A percentile compares a stretch with the other conserved stretches of the same genome.
These are phyloP conservation scores for Acanthopagrus latus DNA, from an alignment of 2,797 vertebrate genomes.

Conservation along the genomic window DNA sequence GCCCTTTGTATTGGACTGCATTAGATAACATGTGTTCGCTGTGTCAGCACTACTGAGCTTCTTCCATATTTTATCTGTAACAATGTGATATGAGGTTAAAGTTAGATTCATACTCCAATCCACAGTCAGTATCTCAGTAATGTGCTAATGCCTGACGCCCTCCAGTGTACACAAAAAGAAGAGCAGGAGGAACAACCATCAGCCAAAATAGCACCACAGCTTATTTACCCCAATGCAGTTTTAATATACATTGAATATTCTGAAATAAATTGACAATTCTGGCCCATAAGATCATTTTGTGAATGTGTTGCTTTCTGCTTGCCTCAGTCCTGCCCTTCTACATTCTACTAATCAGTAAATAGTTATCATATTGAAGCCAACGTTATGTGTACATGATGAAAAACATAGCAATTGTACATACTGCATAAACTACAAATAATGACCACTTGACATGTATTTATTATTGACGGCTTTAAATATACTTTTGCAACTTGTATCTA, in stretches of 20 bases:
- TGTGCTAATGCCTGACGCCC: conserved; percentile 20
- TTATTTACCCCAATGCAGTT: background rate
- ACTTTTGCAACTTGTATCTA: too few relatives aligned
- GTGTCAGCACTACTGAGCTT: background rate
- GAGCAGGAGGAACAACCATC: background rate
- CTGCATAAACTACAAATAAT: too few relatives aligned
- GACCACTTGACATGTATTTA: too few relatives aligned
- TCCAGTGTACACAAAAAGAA: conserved; percentile 29
- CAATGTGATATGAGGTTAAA: background rate
- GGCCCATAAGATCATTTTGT: background rate
- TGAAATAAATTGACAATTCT: background rate
- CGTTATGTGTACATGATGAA: too few relatives aligned
- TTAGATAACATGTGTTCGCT: background rate
- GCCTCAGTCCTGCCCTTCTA: too few relatives aligned
- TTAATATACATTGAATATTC: background rate
- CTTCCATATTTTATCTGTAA: background rate
- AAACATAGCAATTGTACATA: too few relatives aligned
- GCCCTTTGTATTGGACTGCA: background rate
- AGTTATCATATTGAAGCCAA: too few relatives aligned
- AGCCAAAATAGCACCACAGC: too few relatives aligned
- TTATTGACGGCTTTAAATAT: too few relatives aligned
- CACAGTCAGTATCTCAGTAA: too few relatives aligned
- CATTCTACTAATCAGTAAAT: too few relatives aligned
- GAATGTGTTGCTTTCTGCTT: background rate
- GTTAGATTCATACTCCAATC: background rate